Conservation (phyloP, 1,140 invertebrate species). For the Pogonomyrmex barbatus region DNA sequence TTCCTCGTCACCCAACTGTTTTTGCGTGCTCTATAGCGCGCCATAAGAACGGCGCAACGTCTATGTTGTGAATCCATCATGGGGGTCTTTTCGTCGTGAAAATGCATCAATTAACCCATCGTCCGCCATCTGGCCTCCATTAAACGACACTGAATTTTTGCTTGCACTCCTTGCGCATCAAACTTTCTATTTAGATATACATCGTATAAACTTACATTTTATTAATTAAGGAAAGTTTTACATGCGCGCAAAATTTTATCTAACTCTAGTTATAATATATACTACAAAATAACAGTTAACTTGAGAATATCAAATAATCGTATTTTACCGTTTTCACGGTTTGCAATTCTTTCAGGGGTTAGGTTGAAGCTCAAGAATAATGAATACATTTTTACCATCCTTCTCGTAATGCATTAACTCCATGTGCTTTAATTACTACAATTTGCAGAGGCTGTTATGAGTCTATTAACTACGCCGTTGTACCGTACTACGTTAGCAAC, state of each 20-base stretch:
- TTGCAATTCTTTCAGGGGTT: neutral
- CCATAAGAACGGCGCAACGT: slow-evolving; percentile 35
- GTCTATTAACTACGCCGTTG: slow-evolving; percentile 57
- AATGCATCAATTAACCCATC: slow-evolving; percentile 47
- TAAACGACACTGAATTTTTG: slow-evolving; percentile 35
- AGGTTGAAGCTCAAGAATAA: neutral
- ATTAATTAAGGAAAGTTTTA: neutral
- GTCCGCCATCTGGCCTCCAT: slow-evolving; percentile 12
- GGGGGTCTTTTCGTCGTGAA: slow-evolving; percentile 35
- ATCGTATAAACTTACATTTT: slow-evolving; percentile 23
- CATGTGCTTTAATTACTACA: slow-evolving; percentile 51
- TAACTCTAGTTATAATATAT: neutral
- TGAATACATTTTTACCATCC: slow-evolving; percentile 46
- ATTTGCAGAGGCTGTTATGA: slow-evolving; percentile 59
- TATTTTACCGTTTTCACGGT: neutral
- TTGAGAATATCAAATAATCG: neutral
- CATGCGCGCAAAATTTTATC: neutral
- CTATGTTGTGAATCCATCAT: slow-evolving; percentile 52
- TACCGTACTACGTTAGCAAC: slow-evolving; percentile 36
- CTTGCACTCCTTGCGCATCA: neutral
- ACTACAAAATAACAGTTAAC: neutral
- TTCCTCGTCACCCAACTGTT: slow-evolving; percentile 12
- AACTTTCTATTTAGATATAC: neutral
- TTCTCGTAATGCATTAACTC: slow-evolving; percentile 44
- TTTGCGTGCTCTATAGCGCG: slow-evolving; percentile 27